Conservation (phyloP, 2,113 vertebrate genomes). For the Dromiciops gliroides region DNA sequence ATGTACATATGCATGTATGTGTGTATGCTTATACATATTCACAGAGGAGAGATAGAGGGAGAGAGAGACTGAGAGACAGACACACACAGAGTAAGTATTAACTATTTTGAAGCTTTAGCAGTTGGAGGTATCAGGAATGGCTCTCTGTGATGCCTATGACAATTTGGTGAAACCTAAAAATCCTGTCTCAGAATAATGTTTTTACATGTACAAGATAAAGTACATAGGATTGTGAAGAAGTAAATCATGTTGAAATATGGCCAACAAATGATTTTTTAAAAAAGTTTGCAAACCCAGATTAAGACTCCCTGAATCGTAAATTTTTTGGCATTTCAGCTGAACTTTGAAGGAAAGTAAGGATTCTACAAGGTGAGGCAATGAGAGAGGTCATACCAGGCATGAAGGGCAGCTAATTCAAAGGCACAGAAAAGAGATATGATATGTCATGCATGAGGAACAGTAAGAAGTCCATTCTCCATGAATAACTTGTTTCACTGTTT, state of each 20-base stretch:
- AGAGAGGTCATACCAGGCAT: neutral
- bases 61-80: too few relatives aligned
- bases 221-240: neutral
- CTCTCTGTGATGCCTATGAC: neutral
- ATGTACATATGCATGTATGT: too few relatives aligned
- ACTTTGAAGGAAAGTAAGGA: neutral
- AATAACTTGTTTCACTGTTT: neutral
- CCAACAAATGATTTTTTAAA: neutral
- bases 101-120: neutral
- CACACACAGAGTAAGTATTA: too few relatives aligned
- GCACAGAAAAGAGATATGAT: neutral
- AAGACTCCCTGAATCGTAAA: neutral
- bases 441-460: neutral
- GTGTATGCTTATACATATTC: too few relatives aligned
- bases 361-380: neutral
- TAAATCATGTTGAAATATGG: neutral
- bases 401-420: neutral
- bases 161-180: neutral
- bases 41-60: neutral
- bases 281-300: neutral
- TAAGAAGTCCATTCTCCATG: neutral
- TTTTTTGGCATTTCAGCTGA: neutral
- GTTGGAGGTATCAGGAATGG: neutral
- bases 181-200: neutral
- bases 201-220: neutral